Conservation (phyloP, 1,140 invertebrate genomes). For the Drosophila elegans region DNA sequence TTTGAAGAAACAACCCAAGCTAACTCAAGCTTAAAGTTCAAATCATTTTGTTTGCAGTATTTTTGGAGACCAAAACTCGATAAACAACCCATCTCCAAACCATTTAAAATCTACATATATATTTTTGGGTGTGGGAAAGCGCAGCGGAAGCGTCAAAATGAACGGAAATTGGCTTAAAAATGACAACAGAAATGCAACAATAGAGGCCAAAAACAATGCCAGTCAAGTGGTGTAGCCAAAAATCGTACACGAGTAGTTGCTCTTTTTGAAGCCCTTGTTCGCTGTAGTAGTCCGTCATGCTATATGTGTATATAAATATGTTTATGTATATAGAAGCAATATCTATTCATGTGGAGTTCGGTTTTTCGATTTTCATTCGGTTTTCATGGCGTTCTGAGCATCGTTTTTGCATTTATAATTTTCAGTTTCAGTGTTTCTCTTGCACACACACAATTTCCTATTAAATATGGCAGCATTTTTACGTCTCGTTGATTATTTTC, state of each 20-base stretch:
- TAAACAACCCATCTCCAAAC: slow-evolving; percentile 2
- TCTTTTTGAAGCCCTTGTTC: slow-evolving; percentile 24
- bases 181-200: slow-evolving; percentile 72
- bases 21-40: slow-evolving; percentile 9
- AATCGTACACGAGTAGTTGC: slow-evolving; percentile 17
- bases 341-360: slow-evolving; percentile 53
- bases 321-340: slow-evolving; percentile 32
- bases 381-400: slow-evolving; percentile 52
- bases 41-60: slow-evolving; percentile 6
- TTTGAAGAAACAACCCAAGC: background rate
- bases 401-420: slow-evolving; percentile 71
- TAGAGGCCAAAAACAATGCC: slow-evolving; percentile 45
- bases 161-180: slow-evolving; percentile 83
- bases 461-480: slow-evolving; percentile 60
- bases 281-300: slow-evolving; percentile 21
- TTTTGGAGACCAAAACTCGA: slow-evolving; percentile 11
- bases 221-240: slow-evolving; percentile 41
- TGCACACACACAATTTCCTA: slow-evolving; percentile 44
- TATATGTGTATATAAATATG: background rate
- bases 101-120: slow-evolving; percentile 27
- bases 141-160: slow-evolving; percentile 80
- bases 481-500: slow-evolving; percentile 58
- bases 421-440: slow-evolving; percentile 43
- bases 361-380: slow-evolving; percentile 52
- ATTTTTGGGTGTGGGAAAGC: slow-evolving; percentile 26